Evolutionary conservation across 92 coral and sea anemone genomes (phyloP).

Genomic region (Chrysogorgia sp.): DNA sequence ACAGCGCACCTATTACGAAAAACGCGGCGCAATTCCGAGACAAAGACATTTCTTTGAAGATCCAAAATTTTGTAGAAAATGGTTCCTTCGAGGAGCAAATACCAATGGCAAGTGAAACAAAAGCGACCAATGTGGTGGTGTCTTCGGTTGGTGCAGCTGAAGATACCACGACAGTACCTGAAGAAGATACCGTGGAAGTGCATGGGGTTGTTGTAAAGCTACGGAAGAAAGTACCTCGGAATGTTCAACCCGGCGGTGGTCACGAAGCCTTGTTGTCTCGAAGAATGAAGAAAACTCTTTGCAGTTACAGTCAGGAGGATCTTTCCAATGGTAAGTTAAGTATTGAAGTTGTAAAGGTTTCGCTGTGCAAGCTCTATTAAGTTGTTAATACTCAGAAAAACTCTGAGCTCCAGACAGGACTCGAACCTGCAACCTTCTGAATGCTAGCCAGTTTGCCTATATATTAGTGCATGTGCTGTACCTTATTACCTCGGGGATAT

Average conservation of each 20-base stretch:
- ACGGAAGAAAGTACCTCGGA: slow-evolving; percentile 37
- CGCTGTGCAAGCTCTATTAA: too few species aligned
- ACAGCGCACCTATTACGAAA: slow-evolving; percentile 54
- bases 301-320: slow-evolving; percentile 41
- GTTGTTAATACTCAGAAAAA: too few species aligned
- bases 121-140: background rate
- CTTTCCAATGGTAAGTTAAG: background rate
- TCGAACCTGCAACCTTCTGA: too few species aligned
- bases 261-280: slow-evolving; percentile 41
- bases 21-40: background rate
- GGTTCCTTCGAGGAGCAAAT: slow-evolving; percentile 11
- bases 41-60: slow-evolving; percentile 17
- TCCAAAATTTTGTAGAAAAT: slow-evolving; percentile 32
- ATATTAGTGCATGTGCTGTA: too few species aligned
- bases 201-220: slow-evolving; percentile 25
- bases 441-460: too few species aligned
- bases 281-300: slow-evolving; percentile 26
- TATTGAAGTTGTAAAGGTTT: background rate
- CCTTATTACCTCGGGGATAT: too few species aligned
- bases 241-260: slow-evolving; percentile 43
- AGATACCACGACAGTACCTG: background rate
- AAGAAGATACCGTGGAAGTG: slow-evolving; percentile 12
- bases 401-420: too few species aligned
- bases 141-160: background rate
- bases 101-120: background rate